Evolutionary conservation across 2,113 vertebrate species (phyloP), one percentile per base, ranked within the genome.

Genomic region (Tretioscincus oriximinensis): DNA sequence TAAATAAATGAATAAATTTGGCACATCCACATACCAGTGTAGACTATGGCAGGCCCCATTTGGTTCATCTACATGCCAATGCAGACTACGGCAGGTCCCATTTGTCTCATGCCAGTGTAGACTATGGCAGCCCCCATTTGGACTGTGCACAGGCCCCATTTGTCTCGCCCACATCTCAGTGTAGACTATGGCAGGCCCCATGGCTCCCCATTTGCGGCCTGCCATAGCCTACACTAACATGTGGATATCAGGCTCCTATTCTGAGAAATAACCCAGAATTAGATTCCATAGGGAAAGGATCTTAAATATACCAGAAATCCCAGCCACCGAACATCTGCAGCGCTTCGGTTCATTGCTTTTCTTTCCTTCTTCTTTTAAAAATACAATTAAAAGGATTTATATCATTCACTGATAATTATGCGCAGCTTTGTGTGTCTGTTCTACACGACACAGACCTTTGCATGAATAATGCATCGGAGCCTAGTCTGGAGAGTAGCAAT

Each of bases 351-450:
- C 31, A 22, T 35, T n/a, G 10, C 10, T 28, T n/a, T 18, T 12
- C 29, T 28, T 14, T n/a, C n/a, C 81, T 85, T 78, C 26, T 24
- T 82, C 84, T 80, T 63, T 49, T 9, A 16, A 88, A 82, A 71
- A n/a, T 82, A 79, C 80, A 90, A 90, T 92, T 87, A 83, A 84
- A 85, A 76, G 75, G 84, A 92, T 88, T 91, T 88, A 86, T 85
- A 77, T 85, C n/a, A 75, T 73, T 61, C 54, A 70, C 78, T 82
- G n/a, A 9, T 81, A 84, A 73, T 87, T 87, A 71, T 89, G 72
- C 83, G 80, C 78, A 80, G 49, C 77, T 85, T 85, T 87, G 88
- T 4, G 0, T 80, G 85, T 90, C 90, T 81, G 82, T 63, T 84
- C 76, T 86, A 16, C 77, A 73, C 80, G 76, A 85, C 84, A 61